Evolutionary conservation across 2,888 invertebrate genomes (phyloP), one percentile per base, ranked within the genome.

Genomic region (Smittia aterrima): DNA sequence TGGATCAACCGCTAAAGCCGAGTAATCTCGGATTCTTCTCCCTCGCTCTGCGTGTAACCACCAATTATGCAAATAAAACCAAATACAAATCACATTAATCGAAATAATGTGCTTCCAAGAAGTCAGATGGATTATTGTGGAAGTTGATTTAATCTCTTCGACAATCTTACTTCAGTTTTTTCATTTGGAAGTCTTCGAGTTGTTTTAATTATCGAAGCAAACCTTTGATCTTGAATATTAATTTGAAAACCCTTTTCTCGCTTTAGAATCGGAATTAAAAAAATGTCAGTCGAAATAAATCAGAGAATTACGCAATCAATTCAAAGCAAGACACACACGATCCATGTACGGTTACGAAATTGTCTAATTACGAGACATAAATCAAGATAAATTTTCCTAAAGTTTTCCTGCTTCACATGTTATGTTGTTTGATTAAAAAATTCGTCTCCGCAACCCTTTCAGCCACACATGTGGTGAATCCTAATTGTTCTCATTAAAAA

Each of bases 401-500:
- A 40, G 40, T 24, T 54, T 40, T 41, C 38, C 16, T 25, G 16
- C 38, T n/a, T 27, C 66, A 40, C 40, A 66, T 32, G 27, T 20
- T 20, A 66, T 32, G 27, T 20, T 20, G 11, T n/a, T 40, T 62
- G 53, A 20, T 32, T 22, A 24, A 58, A 72, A 53, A 25, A 47
- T 27, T 27, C n/a, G 64, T 16, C 16, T 64, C 22, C 11, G n/a
- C n/a, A 64, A 24, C 64, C 64, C 64, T 64, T 64, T 27, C 64
- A 25, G 11, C 18, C 18, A 18, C 71, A 72, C 71, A 72, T 72
- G 71, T 72, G 71, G 32, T 72, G 71, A 58, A 72, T 72, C 20
- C 62, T 72, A 72, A 72, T 72, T 53, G 58, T 38, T 25, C 66
- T 72, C 54, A 72, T 72, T 72, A 72, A 72, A 72, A 47, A 70